Evolutionary conservation across 2,113 vertebrate genomes (phyloP), one percentile per base, ranked within the genome.

Genomic region (Archilochus colubris): DNA sequence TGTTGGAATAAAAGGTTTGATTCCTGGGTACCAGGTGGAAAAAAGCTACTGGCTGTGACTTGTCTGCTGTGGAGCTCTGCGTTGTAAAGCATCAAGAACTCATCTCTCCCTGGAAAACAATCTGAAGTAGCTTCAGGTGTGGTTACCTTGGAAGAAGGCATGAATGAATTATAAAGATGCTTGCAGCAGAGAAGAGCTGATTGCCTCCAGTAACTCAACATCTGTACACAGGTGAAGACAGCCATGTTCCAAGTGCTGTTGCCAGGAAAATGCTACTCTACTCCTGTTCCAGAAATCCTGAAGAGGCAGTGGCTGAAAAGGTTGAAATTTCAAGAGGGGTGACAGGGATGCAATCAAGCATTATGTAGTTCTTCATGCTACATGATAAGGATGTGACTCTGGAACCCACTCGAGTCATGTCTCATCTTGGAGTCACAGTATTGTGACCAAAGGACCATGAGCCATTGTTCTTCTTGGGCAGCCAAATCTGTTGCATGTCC

Each of bases 351-450:
- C 59, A 38, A 31, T 64, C 24, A 5, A 5, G 25, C n/a, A 9
- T 23, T 82, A 22, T 18, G 0, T 25, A 40, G 9, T 50, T 83
- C 82, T 61, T 91, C 12, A 1, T 9, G 13, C 31, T 40, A 14
- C 73, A 43, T 24, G 72, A 69, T 54, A 54, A 80, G 63, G 76
- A 64, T 43, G 58, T 4, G 19, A 27, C 13, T 76, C 24, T 70
- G 54, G 63, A 80, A 48, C 14, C 21, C 4, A 1, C 58, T 64
- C 1, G 0, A 14, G 24, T 72, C 19, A 0, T 40, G 14, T 30
- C 80, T 73, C 4, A 0, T 55, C 25, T 43, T 88, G 62, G 54
- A 86, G 86, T 36, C 3, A 4, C 38, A 79, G 12, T 25, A 17
- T 70, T 43, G 51, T 8, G 3, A 38, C 70, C n/a, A n/a, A 33